Evolutionary conservation across 1,140 invertebrate species (phyloP), one percentile per base, ranked within the genome.

Genomic region (Hypothenemus hampei): DNA sequence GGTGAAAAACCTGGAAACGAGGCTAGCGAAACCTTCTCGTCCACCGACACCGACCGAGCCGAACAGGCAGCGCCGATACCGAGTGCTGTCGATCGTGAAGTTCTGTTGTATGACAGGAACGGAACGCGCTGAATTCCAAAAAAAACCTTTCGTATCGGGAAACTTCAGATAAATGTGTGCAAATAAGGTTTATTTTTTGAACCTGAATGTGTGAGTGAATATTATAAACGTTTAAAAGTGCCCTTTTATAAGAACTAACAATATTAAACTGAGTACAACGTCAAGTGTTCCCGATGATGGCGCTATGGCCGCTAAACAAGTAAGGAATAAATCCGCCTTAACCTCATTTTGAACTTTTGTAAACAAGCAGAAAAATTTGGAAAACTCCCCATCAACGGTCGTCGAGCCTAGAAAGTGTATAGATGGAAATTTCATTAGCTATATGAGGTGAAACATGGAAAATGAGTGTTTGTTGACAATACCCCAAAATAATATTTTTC

Each of bases 281-380:
- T 59, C 57, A 61, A 65, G 64, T 67, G 67, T 65, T 69, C 59
- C 65, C 53, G 54, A 60, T 57, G 65, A 67, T 62, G 60, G 61
- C 65, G 63, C 63, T 66, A 69, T 69, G 66, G 68, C 66, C 61
- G 65, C 63, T 66, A 66, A 66, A 63, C 60, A 65, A 64, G 61
- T 57, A 62, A 63, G 64, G 60, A 60, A 62, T 51, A 61, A 63
- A 68, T 62, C 59, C 63, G 61, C 64, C 64, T 68, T 66, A 66
- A 66, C 66, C 65, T 68, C 66, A 68, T 65, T 66, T 47, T 39
- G 45, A 33, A 44, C 41, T 51, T 48, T 57, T 60, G 56, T 63
- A 59, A 63, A 63, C 62, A 63, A 63, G 35, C 18, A 40, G 36
- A 35, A 26, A 49, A 37, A 10, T n/a, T 16, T 15, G 7, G 18